Evolutionary conservation across 2,888 invertebrate species (phyloP), one percentile per base, ranked within the genome.

Genomic region (Mimas tiliae): DNA sequence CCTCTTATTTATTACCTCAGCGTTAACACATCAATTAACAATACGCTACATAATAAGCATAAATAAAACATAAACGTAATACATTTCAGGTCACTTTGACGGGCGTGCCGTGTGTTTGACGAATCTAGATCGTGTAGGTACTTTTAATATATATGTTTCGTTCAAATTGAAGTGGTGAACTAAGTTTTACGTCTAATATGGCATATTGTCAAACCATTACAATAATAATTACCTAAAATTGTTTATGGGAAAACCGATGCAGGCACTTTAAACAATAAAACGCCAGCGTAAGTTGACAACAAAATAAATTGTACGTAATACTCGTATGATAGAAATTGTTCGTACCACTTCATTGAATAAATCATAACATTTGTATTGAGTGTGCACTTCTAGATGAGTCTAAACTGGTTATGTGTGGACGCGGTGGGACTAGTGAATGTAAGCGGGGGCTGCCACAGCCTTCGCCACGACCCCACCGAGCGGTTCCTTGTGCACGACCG

Each of bases 401-500:
- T 76, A 75, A 75, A 38, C 67, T 67, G 70, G 65, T 45, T 16
- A 63, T 8, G 47, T 70, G n/a, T 62, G 48, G 53, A 73, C 66
- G 14, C 14, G 14, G 11, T 14, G 58, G 16, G 80, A 82, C 84
- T 88, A 89, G 84, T 88, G 88, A 42, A 83, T 67, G 74, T 71
- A 83, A n/a, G 80, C 85, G 62, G 84, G 86, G 1, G 88, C 83
- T 21, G 86, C 88, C 6, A 85, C 79, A 0, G 90, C 90, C 72
- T 94, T 94, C 0, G 89, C 91, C 9, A 93, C 90, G 0, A 88
- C 89, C 9, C 85, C 87, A 0, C 93, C 94, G 0, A 89, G 73
- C 0, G 95, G 95, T 65, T 95, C 94, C 79, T 95, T 95, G 85
- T 95, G 95, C 0, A 96, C 96, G 47, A 95, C 94, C 12, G 95